phyloP scores from a whole-genome alignment of 1,140 invertebrate species.

The Apis cerana region DNA sequence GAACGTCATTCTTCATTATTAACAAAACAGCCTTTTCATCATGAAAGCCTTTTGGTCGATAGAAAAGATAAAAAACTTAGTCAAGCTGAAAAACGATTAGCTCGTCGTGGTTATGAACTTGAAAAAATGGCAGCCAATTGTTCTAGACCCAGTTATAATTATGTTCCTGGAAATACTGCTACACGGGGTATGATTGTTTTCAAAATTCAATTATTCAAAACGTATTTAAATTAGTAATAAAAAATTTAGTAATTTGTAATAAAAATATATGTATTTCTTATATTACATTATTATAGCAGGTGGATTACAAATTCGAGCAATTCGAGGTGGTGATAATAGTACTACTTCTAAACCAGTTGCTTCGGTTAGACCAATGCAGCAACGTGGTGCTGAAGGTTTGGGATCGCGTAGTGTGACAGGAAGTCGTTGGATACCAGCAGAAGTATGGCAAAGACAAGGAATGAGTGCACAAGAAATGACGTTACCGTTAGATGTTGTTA shows the following conservation, averaged over 20 bases:
- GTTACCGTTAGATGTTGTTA: constrained; percentile 93
- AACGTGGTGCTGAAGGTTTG: constrained; percentile 77
- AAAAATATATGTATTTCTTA: constrained; percentile 6
- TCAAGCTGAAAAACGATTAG: constrained; percentile 95
- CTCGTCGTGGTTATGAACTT: constrained; percentile 95
- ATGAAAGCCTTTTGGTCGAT: constrained; percentile 97
- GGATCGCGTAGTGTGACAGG: constrained; percentile 81
- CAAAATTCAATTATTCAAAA: constrained; percentile 14
- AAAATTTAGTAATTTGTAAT: neutral
- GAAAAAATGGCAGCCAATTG: constrained; percentile 93
- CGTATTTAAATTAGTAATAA: constrained; percentile 1
- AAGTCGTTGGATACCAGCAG: constrained; percentile 90
- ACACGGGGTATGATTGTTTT: constrained; percentile 72
- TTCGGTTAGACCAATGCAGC: constrained; percentile 82
- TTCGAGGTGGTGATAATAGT: constrained; percentile 74
- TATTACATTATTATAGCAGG: constrained; percentile 66
- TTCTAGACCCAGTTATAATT: constrained; percentile 78
- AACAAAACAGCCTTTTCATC: constrained; percentile 96
- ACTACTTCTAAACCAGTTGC: constrained; percentile 80
- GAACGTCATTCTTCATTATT: constrained; percentile 86
- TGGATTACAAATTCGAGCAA: constrained; percentile 78
- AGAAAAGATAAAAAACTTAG: constrained; percentile 97
- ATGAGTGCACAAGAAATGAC: constrained; percentile 97
- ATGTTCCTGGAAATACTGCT: constrained; percentile 79
- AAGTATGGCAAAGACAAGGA: constrained; percentile 94